A percentile compares a stretch with the other conserved stretches of the same genome.
These are phyloP conservation scores for Acanthopagrus latus DNA, from an alignment of 2,797 vertebrate genomes.

Conservation along the genomic window DNA sequence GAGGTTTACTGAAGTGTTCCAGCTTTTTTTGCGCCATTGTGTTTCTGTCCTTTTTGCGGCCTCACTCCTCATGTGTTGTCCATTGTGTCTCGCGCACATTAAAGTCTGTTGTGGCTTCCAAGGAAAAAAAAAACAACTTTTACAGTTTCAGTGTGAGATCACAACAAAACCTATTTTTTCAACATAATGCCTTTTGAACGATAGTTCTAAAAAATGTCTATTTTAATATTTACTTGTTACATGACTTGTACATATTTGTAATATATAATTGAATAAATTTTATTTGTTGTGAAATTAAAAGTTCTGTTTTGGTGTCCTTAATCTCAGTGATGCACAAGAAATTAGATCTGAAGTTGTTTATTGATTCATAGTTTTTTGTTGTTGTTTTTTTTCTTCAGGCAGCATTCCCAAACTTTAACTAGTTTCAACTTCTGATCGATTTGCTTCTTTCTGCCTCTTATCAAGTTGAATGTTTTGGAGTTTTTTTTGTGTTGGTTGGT, in stretches of 20 bases:
- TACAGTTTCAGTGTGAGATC: slow-evolving; percentile 92
- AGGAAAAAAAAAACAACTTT: slow-evolving; percentile 78
- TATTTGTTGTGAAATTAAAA: slow-evolving; percentile 96
- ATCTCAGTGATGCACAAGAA: not conserved
- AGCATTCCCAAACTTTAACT: no score
- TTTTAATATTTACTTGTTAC: slow-evolving; percentile 99
- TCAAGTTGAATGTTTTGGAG: not conserved
- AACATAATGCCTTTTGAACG: slow-evolving; percentile 96
- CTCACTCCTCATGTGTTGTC: slow-evolving; percentile 85
- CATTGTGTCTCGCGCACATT: slow-evolving; percentile 88
- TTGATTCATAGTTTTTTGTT: not conserved
- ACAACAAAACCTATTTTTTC: slow-evolving; percentile 94
- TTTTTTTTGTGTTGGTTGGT: no score
- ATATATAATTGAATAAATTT: slow-evolving; percentile 99
- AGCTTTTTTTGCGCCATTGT: slow-evolving; percentile 81
- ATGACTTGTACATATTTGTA: slow-evolving; percentile 98
- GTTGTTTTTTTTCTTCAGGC: not conserved
- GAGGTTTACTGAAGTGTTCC: slow-evolving; percentile 87
- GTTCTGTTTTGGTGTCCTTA: slow-evolving; percentile 1
- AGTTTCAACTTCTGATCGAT: not conserved
- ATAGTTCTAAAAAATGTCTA: slow-evolving; percentile 99
- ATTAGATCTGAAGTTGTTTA: not conserved
- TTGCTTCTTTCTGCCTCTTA: not conserved
- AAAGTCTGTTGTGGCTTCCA: slow-evolving; percentile 88
- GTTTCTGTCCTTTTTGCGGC: slow-evolving; percentile 77